A percentile compares a stretch with the other conserved stretches of the same genome.
phyloP scores from a whole-genome alignment of 1,140 invertebrate species.

The Triops cancriformis region DNA sequence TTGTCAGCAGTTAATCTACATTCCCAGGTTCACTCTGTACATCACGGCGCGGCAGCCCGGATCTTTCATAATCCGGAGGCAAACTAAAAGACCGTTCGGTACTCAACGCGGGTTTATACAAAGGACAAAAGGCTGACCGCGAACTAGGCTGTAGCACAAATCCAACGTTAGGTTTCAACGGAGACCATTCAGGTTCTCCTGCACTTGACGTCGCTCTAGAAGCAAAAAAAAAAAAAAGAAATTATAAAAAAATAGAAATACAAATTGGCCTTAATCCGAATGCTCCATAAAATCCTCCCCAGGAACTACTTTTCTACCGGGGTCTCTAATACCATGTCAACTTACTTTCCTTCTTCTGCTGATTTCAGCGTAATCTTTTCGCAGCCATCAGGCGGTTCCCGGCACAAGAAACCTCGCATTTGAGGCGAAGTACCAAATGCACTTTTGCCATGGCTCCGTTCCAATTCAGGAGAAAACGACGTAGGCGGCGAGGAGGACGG shows the following conservation, averaged over 20 bases:
- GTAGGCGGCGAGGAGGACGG: slow-evolving; percentile 42
- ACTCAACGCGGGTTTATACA: slow-evolving; percentile 47
- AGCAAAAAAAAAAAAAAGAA: slow-evolving; percentile 22
- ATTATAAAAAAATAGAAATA: slow-evolving; percentile 13
- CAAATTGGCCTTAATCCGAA: slow-evolving; percentile 24
- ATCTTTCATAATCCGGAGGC: not conserved
- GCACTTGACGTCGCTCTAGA: slow-evolving; percentile 41
- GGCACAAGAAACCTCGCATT: slow-evolving; percentile 70
- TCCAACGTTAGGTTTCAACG: slow-evolving; percentile 53
- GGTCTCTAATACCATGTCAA: not conserved
- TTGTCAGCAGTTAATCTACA: not conserved
- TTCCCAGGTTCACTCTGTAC: not conserved
- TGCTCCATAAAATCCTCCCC: slow-evolving; percentile 16
- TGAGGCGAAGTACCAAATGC: slow-evolving; percentile 63
- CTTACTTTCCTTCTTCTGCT: slow-evolving; percentile 52
- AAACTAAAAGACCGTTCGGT: slow-evolving; percentile 8
- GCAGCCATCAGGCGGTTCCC: slow-evolving; percentile 80
- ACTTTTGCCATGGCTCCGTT: slow-evolving; percentile 25
- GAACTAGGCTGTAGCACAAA: slow-evolving; percentile 71
- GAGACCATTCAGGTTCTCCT: slow-evolving; percentile 38
- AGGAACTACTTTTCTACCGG: not conserved
- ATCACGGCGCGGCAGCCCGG: not conserved
- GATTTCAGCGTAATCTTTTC: slow-evolving; percentile 64
- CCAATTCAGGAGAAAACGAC: slow-evolving; percentile 29
- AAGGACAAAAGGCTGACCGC: slow-evolving; percentile 70